phyloP scores from a whole-genome alignment of 2,888 invertebrate genomes.

The Oithona nana region DNA sequence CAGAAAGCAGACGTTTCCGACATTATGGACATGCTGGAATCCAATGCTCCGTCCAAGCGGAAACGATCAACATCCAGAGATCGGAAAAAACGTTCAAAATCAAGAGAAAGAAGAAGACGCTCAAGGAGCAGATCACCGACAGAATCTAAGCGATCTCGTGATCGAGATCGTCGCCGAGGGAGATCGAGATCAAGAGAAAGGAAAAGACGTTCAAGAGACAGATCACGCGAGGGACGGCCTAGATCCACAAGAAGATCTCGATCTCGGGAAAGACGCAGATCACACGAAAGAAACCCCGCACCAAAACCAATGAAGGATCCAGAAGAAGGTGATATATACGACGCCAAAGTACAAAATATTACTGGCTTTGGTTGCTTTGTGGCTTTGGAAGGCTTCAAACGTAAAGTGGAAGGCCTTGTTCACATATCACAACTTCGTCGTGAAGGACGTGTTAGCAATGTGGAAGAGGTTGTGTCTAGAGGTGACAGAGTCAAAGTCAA shows the following conservation, averaged over 20 bases:
- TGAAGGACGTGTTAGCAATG: constrained; percentile 82
- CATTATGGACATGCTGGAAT: constrained; percentile 67
- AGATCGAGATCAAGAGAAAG: constrained; percentile 19
- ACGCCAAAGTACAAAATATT: constrained; percentile 81
- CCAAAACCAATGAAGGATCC: not conserved
- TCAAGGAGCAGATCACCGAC: too few species aligned
- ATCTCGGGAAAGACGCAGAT: not conserved
- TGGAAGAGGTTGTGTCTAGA: constrained; percentile 73
- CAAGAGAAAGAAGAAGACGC: constrained; percentile 21
- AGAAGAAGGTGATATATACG: constrained; percentile 46
- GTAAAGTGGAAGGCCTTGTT: constrained; percentile 83
- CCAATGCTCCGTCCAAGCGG: constrained; percentile 47
- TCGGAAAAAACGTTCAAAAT: constrained; percentile 18
- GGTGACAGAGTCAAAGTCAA: constrained; percentile 68
- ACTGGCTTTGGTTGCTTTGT: constrained; percentile 98
- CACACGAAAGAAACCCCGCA: not conserved
- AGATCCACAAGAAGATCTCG: too few species aligned
- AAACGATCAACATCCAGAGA: constrained; percentile 21
- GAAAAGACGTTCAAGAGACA: constrained; percentile 20
- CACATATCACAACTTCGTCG: constrained; percentile 86
- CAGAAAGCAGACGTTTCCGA: constrained; percentile 35
- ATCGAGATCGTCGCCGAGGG: constrained; percentile 25
- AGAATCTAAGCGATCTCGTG: too few species aligned
- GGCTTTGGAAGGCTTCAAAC: constrained; percentile 71
- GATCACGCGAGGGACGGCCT: constrained; percentile 20